Evolutionary conservation across 2,888 invertebrate genomes (phyloP), one percentile per base, ranked within the genome.

Genomic region (Euzophera pinguis): DNA sequence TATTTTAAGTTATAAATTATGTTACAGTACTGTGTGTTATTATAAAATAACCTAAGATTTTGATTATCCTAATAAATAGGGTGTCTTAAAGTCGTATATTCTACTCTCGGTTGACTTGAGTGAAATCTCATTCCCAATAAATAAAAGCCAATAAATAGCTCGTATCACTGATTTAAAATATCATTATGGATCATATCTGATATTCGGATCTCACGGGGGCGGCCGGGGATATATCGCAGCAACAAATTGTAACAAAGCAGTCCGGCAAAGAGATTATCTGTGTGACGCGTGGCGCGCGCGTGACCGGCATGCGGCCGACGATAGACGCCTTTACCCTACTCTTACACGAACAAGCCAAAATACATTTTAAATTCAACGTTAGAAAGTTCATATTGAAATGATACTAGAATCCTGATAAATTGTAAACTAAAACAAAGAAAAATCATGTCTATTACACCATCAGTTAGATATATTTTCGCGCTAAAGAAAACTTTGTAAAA

Each of bases 191-290:
- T 80, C 80, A 80, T 88, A 89, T 88, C 88, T 76, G 79, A 77
- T 76, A 76, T 69, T 72, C 64, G 59, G 77, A 88, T 90, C 88
- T 79, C 76, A 72, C 73, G 75, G 79, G 83, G 73, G 69, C 59
- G 43, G 65, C 66, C 61, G 62, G 65, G 74, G 73, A 73, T 75
- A 79, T 84, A 79, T 78, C 69, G 67, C 71, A 65, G 75, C 78
- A 83, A 85, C 88, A 88, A 89, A 87, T 88, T 88, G 86, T 83
- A 87, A 89, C 89, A 90, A 89, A 89, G 81, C 81, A 80, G 71
- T 75, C 76, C 78, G 75, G 74, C 68, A 88, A 88, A 89, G 78
- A 88, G 90, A 89, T 90, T 90, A 90, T 87, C 82, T 67, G 76
- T 76, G 73, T 71, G 82, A 71, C 89, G 78, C 89, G 88, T 86